Evolutionary conservation across 1,140 invertebrate genomes (phyloP).

Genomic region (Megalopta genalis): DNA sequence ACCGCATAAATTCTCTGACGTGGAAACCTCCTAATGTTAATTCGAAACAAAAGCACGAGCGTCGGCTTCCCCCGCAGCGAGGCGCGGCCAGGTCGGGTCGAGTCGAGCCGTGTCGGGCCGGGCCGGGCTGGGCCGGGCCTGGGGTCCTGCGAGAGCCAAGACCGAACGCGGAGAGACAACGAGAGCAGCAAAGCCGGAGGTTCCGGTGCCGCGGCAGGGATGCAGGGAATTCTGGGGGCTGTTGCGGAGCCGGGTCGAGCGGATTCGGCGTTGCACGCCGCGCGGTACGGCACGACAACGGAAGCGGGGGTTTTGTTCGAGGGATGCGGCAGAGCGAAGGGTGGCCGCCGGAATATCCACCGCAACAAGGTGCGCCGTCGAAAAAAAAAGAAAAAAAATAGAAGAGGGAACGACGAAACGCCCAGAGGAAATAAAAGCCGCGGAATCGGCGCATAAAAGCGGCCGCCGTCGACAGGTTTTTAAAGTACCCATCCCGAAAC

Average conservation of each 20-base stretch:
- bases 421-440: conserved; percentile 53
- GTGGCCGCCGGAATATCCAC: conserved; percentile 50
- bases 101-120: too few species aligned
- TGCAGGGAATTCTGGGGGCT: conserved; percentile 49
- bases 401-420: conserved; percentile 41
- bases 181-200: conserved; percentile 11
- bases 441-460: conserved; percentile 50
- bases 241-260: conserved; percentile 36
- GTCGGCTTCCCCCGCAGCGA: conserved; percentile 5
- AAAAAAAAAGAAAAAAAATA: conserved; percentile 32
- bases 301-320: conserved; percentile 58
- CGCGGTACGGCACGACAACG: conserved; percentile 43
- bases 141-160: conserved; percentile 28
- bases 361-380: conserved; percentile 55
- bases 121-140: background rate
- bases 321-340: conserved; percentile 31
- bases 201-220: conserved; percentile 45
- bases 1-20: conserved; percentile 54
- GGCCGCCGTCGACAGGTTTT: background rate
- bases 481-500: conserved; percentile 1
- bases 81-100: too few species aligned
- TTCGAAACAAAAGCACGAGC: conserved; percentile 63
- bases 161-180: conserved; percentile 26
- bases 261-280: conserved; percentile 25
- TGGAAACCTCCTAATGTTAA: conserved; percentile 67